Conservation (phyloP, 1,140 invertebrate species). For the Lithobius niger region DNA sequence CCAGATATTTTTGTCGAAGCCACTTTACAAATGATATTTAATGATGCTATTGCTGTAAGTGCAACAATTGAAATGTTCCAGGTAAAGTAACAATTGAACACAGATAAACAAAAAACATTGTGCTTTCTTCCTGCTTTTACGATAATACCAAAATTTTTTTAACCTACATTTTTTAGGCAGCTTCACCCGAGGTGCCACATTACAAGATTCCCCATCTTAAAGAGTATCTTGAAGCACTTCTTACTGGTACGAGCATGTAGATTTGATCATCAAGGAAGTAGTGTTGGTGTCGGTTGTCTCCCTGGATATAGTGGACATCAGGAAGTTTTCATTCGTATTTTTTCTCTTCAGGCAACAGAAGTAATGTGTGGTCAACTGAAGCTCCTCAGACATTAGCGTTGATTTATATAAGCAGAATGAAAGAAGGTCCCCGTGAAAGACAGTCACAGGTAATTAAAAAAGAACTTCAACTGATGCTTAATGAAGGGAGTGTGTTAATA, state of each 20-base stretch:
- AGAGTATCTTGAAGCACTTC: conserved; percentile 15
- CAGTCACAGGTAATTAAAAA: not conserved
- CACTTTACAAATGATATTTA: conserved; percentile 7
- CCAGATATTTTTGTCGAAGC: conserved; percentile 14
- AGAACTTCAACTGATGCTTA: no score
- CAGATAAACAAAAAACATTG: not conserved
- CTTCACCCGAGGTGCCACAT: conserved; percentile 9
- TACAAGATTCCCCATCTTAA: conserved; percentile 13
- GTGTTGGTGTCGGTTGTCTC: no score
- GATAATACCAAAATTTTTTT: not conserved
- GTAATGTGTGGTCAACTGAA: not conserved
- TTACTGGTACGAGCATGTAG: conserved; percentile 11
- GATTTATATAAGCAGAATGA: not conserved
- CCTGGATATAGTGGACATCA: not conserved
- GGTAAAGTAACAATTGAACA: conserved; percentile 4
- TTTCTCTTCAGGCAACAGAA: not conserved
- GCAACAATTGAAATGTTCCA: conserved; percentile 12
- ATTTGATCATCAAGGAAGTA: not conserved
- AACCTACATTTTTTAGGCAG: conserved; percentile 8
- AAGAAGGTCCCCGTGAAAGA: not conserved
- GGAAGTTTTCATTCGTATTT: not conserved
- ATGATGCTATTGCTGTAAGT: conserved; percentile 3
- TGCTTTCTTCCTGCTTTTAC: not conserved
- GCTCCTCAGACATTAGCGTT: not conserved
- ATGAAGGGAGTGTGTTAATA: no score